Conservation (phyloP, 1,140 invertebrate genomes). For the Neotoxoptera formosana region DNA sequence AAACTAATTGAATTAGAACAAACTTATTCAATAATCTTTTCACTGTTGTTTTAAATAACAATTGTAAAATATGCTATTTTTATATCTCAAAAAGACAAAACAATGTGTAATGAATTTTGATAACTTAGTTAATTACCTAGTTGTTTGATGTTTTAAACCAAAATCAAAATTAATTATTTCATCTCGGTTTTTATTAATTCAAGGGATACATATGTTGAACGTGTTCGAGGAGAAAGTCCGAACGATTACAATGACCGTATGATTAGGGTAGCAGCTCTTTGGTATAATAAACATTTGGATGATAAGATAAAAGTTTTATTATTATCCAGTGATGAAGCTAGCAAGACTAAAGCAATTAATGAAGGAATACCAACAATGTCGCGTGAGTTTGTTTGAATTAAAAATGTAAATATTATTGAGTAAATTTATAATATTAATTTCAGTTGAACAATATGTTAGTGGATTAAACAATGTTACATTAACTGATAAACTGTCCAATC, state of each 20-base stretch:
- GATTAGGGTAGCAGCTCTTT: slow-evolving; percentile 79
- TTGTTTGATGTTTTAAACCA: neutral
- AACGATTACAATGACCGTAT: slow-evolving; percentile 95
- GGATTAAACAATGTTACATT: slow-evolving; percentile 71
- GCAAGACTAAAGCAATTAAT: slow-evolving; percentile 74
- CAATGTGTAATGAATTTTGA: neutral
- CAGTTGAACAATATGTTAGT: slow-evolving; percentile 77
- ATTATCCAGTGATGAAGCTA: slow-evolving; percentile 86
- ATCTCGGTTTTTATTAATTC: slow-evolving; percentile 59
- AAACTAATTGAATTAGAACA: neutral
- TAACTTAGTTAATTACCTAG: neutral
- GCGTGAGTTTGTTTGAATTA: slow-evolving; percentile 66
- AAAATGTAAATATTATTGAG: neutral
- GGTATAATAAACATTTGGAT: slow-evolving; percentile 76
- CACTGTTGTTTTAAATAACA: neutral
- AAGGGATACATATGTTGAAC: slow-evolving; percentile 88
- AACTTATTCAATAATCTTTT: no score
- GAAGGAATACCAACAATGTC: slow-evolving; percentile 75
- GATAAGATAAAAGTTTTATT: slow-evolving; percentile 75
- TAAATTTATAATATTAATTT: slow-evolving; percentile 59
- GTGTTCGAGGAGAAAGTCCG: slow-evolving; percentile 78
- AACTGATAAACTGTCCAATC: slow-evolving; percentile 80
- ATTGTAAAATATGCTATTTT: neutral
- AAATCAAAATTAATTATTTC: neutral
- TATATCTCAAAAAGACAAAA: neutral